These are phyloP conservation scores for Lutjanus argentimaculatus DNA, from an alignment of 2,797 vertebrate genomes.

Conservation along the genomic window DNA sequence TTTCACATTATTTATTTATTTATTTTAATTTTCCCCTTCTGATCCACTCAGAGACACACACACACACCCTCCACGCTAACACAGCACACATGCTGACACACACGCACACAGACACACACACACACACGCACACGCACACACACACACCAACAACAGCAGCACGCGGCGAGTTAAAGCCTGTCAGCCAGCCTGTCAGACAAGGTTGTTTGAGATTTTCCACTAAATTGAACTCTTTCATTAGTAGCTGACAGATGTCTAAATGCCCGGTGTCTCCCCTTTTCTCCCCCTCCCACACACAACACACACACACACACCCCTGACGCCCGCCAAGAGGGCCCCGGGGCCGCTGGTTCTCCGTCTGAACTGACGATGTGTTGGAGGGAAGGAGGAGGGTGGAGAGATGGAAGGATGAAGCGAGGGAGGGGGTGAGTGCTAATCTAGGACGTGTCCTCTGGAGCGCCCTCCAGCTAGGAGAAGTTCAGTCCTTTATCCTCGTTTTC, in stretches of 20 bases:
- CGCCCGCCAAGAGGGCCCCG: slow-evolving; percentile 52
- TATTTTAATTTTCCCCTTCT: slow-evolving; percentile 19
- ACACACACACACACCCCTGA: slow-evolving; percentile 4
- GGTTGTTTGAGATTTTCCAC: slow-evolving; percentile 84
- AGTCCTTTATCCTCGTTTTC: slow-evolving; percentile 50
- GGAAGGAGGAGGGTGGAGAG: slow-evolving; percentile 32
- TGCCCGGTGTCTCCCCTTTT: slow-evolving; percentile 58
- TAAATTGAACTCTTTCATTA: slow-evolving; percentile 87
- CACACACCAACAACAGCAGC: slow-evolving; percentile 23
- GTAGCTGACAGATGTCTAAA: slow-evolving; percentile 83
- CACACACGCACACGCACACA: slow-evolving; percentile 26
- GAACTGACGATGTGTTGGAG: slow-evolving; percentile 53
- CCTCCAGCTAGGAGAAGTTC: slow-evolving; percentile 74
- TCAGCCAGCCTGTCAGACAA: slow-evolving; percentile 76
- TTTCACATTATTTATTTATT: slow-evolving; percentile 1
- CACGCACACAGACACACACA: slow-evolving; percentile 16
- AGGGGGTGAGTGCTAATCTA: slow-evolving; percentile 68
- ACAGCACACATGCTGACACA: slow-evolving; percentile 25
- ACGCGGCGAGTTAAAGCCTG: slow-evolving; percentile 70
- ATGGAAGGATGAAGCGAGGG: slow-evolving; percentile 55
- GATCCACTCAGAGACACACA: slow-evolving; percentile 31
- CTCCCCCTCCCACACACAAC: neutral
- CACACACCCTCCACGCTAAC: slow-evolving; percentile 24
- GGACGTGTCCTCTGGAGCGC: slow-evolving; percentile 80
- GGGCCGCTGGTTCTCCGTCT: slow-evolving; percentile 50